Percentiles rank a stretch among this genome's conserved stretches.
Conservation (phyloP, 2,888 invertebrate genomes). For the Embidobia sp. region DNA sequence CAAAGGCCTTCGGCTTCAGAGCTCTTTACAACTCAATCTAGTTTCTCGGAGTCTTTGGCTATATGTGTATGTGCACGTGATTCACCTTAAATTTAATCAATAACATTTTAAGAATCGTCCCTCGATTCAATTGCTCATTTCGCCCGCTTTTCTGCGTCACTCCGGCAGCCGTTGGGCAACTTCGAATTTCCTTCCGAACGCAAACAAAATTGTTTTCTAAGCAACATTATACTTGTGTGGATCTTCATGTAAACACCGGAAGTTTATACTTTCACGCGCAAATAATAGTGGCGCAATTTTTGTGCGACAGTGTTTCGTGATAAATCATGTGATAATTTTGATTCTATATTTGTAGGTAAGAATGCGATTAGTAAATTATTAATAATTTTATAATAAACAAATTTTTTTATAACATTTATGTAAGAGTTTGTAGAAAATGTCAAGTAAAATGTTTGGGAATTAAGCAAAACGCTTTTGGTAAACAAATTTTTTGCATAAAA, state of each 20-base stretch:
- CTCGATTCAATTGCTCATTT: no score
- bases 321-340: conserved; percentile 70
- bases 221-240: conserved; percentile 28
- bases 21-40: conserved; percentile 81
- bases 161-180: not conserved
- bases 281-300: conserved; percentile 55
- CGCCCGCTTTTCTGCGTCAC: conserved; percentile 17
- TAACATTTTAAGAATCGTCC: no score
- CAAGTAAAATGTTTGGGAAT: no score
- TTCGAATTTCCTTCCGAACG: no score
- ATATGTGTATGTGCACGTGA: conserved; percentile 60
- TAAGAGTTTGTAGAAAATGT: no score
- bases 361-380: not conserved
- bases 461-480: no score
- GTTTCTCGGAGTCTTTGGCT: conserved; percentile 77
- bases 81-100: conserved; percentile 14
- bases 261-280: conserved; percentile 23
- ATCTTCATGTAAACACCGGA: conserved; percentile 50
- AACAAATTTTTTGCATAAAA: no score
- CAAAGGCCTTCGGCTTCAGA: conserved; percentile 73
- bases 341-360: conserved; percentile 62
- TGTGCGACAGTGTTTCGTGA: conserved; percentile 63
- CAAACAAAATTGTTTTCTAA: no score
- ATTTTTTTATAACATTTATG: no score
- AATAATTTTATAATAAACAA: no score